phyloP scores from a whole-genome alignment of 1,140 invertebrate genomes.

The Leucophenga varia region DNA sequence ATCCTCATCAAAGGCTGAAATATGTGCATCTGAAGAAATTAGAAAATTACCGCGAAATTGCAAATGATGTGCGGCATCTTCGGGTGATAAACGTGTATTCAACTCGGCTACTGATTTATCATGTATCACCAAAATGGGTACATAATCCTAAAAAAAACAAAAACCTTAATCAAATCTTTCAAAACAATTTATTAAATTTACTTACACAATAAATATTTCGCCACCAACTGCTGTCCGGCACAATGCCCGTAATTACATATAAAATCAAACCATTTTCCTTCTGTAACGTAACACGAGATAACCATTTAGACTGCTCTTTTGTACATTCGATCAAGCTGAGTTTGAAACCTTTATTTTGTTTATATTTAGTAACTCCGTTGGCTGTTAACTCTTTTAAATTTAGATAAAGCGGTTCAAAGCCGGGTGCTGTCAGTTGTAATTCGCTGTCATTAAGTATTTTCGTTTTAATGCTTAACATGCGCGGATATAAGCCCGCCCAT shows the following conservation, averaged over 20 bases:
- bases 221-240: background rate
- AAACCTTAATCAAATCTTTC: background rate
- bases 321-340: conserved; percentile 61
- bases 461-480: conserved; percentile 58
- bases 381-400: conserved; percentile 32
- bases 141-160: conserved; percentile 39
- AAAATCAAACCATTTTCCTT: conserved; percentile 59
- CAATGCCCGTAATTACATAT: background rate
- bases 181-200: background rate
- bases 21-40: conserved; percentile 22
- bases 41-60: conserved; percentile 56
- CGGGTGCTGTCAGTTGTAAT: conserved; percentile 53
- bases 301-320: conserved; percentile 61
- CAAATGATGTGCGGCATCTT: conserved; percentile 11
- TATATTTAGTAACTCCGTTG: conserved; percentile 39
- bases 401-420: conserved; percentile 56
- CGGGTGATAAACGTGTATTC: conserved; percentile 26
- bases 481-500: conserved; percentile 54
- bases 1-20: conserved; percentile 53
- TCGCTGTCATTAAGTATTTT: conserved; percentile 43
- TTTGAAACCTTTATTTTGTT: conserved; percentile 51
- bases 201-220: background rate
- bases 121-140: conserved; percentile 46
- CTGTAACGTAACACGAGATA: conserved; percentile 60
- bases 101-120: conserved; percentile 49